phyloP scores from a whole-genome alignment of 2,113 vertebrate genomes.

The Recurvirostra avosetta region DNA sequence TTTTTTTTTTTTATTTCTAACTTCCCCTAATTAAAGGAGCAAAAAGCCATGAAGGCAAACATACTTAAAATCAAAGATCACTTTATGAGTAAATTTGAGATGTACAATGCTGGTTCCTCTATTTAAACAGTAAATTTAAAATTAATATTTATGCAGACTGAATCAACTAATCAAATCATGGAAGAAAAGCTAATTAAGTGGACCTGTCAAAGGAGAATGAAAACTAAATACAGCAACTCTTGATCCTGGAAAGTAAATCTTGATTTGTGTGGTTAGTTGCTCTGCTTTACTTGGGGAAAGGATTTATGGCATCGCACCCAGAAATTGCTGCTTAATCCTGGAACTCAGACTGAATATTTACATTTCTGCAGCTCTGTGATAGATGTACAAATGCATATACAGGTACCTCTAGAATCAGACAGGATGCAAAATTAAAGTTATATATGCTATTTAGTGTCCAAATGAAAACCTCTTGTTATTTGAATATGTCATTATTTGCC shows the following conservation, averaged over 20 bases:
- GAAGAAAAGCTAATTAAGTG: conserved; percentile 23
- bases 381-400: background rate
- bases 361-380: background rate
- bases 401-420: background rate
- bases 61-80: background rate
- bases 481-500: background rate
- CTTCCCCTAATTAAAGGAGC: background rate
- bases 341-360: background rate
- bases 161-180: background rate
- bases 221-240: background rate
- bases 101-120: background rate
- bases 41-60: background rate
- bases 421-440: background rate
- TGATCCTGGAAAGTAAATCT: background rate
- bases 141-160: background rate
- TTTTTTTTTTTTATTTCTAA: background rate
- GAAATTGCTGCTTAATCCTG: background rate
- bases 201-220: background rate
- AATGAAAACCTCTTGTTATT: background rate
- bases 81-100: background rate
- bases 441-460: background rate
- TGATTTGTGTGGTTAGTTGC: background rate
- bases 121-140: background rate
- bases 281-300: background rate
- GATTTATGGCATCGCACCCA: background rate